These are phyloP conservation scores for Portunus trituberculatus DNA, from an alignment of 1,140 invertebrate species.

Conservation along the genomic window DNA sequence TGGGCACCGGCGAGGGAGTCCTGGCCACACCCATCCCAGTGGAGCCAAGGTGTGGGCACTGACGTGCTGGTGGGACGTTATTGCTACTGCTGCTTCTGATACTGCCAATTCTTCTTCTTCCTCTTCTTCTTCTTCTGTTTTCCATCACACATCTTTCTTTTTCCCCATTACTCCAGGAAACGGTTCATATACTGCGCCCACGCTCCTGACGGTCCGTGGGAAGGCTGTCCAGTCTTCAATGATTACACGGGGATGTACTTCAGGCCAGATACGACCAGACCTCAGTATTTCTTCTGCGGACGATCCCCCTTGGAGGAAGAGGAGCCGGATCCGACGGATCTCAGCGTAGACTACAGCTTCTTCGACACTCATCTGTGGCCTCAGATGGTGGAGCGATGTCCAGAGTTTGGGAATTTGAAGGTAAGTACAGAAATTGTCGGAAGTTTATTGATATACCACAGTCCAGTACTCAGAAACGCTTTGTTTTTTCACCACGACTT, in stretches of 20 bases:
- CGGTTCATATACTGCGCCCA: conserved; percentile 91
- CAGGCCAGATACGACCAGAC: conserved; percentile 86
- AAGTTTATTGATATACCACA: too few relatives aligned
- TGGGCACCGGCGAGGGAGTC: conserved; percentile 86
- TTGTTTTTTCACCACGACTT: too few relatives aligned
- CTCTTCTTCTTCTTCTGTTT: too few relatives aligned
- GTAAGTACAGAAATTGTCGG: conserved; percentile 80
- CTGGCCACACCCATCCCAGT: conserved; percentile 88
- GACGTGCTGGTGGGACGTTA: too few relatives aligned
- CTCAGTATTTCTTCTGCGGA: conserved; percentile 86
- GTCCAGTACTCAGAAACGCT: too few relatives aligned
- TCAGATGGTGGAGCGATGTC: conserved; percentile 87
- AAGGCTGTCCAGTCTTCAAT: conserved; percentile 91
- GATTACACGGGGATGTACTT: conserved; percentile 85
- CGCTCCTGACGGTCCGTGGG: conserved; percentile 88
- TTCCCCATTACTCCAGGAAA: conserved; percentile 83
- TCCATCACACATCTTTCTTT: background rate
- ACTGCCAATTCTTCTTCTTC: too few relatives aligned
- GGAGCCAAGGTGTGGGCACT: conserved; percentile 83
- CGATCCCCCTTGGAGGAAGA: conserved; percentile 84
- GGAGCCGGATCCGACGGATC: conserved; percentile 86
- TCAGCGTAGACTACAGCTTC: conserved; percentile 89
- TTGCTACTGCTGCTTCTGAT: too few relatives aligned
- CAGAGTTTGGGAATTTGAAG: conserved; percentile 89
- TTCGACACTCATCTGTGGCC: conserved; percentile 91